Evolutionary conservation across 2,888 invertebrate genomes (phyloP), one percentile per base, ranked within the genome.

Genomic region (Harmothoe impar): DNA sequence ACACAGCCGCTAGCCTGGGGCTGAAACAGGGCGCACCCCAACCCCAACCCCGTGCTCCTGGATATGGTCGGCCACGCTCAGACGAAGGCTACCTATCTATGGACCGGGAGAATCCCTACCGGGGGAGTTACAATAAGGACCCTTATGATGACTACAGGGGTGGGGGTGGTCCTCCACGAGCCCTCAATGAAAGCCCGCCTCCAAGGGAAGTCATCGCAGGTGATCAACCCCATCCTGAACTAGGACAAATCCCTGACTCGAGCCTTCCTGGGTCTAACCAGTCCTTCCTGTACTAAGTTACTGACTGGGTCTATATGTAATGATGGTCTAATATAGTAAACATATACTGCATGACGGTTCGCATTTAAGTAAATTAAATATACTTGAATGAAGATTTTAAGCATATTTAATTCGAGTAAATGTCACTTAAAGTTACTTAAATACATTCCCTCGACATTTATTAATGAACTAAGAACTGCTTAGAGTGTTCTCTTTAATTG

Each of bases 21-120:
- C 78, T 89, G 10, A 78, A 43, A 12, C 77, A 7, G 0, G 77
- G 78, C 23, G 89, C 17, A 17, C 88, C 88, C 5, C n/a, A n/a
- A n/a, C n/a, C n/a, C n/a, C 31, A 15, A 25, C 43, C 43, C 10
- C 5, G 81, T 0, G 35, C 35, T 7, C 23, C 17, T 17, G 43
- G 43, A 15, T 20, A 43, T 23, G 89, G 68, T 3, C n/a, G 89
- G 51, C 52, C 52, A 0, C 43, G 77, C 20, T 86, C 86, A 17
- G 89, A 89, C 25, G 89, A 89, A 52, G 89, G 89, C 0, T 89
- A 89, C 31, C 51, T 35, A 17, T 89, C 89, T 0, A 89, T 89
- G 89, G 89, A 89, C 68, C 7, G 77, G 5, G 35, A 43, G 12
- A 52, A 78, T 12, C 77, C 23, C 0, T 23, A 25, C 35, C 31